Evolutionary conservation across 2,797 vertebrate genomes (phyloP), one percentile per base, ranked within the genome.

Genomic region (Malurus leucopterus): DNA sequence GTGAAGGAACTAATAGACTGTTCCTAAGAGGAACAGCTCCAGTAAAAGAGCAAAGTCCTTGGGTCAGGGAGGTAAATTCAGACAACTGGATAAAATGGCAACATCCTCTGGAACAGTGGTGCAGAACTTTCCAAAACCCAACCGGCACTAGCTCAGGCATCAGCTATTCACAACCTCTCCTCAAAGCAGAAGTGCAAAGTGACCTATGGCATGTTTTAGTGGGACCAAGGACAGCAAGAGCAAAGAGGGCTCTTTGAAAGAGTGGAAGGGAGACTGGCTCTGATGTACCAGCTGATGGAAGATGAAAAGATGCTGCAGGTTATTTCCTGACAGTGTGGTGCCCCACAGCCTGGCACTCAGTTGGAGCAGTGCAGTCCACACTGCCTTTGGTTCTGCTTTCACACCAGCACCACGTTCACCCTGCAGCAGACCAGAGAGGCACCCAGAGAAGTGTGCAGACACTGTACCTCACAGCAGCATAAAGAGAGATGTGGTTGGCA

Each of bases 401-500:
- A 50, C 41, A 67, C 57, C 58, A 81, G 32, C 50, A 44, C 14
- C 87, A 43, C 1, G 0, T 11, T 63, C 77, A 26, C 43, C 29
- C 68, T n/a, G 29, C 26, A 59, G 2, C 72, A 36, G 53, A 34
- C 22, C 1, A 38, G 43, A 1, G 5, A 61, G 55, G 50, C 67
- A n/a, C 19, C 41, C 67, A 57, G 6, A 11, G 47, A 63, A 43
- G 36, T 1, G 0, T 8, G 47, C 50, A 50, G 50, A n/a, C n/a
- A 43, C 32, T 47, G 6, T 97, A 98, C 98, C 98, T 98, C 88
- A 97, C 16, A 2, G 97, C 96, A 1, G 57, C 3, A 87, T 98
- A 94, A 85, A 99, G 95, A 72, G 98, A 97, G 36, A 95, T 64
- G 84, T 99, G 99, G 96, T 99, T 99, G 84, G 96, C 95, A 69